phyloP scores from a whole-genome alignment of 2,888 invertebrate species.

The Drosophila paranaensis region DNA sequence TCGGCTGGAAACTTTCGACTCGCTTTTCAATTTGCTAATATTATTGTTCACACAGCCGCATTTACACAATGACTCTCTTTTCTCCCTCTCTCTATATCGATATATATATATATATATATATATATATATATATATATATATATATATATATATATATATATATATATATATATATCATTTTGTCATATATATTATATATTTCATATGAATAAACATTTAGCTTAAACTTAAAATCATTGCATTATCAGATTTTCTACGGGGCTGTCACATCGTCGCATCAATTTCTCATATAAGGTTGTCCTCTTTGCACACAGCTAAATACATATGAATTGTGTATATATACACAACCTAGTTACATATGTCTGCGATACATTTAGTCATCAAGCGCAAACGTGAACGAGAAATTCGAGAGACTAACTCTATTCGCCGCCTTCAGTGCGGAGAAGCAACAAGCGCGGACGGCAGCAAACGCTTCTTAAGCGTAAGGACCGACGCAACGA shows the following conservation, averaged over 20 bases:
- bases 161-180: too few relatives aligned
- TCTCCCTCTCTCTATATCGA: neutral
- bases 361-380: neutral
- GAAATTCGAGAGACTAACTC: constrained; percentile 6
- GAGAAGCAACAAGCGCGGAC: constrained; percentile 1
- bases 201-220: constrained; percentile 1
- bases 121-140: neutral
- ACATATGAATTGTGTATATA: neutral
- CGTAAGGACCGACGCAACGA: neutral
- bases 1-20: constrained; percentile 33
- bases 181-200: neutral
- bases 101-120: neutral
- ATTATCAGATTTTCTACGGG: constrained; percentile 19
- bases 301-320: neutral
- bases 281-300: constrained; percentile 3
- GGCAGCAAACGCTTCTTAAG: neutral
- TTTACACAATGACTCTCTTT: neutral
- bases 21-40: constrained; percentile 7
- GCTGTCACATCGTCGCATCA: neutral
- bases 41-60: constrained; percentile 2
- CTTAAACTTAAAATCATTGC: neutral
- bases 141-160: neutral
- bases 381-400: constrained; percentile 31
- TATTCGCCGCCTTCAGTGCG: neutral
- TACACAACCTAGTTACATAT: neutral